Evolutionary conservation across 2,888 invertebrate species (phyloP).

Genomic region (Xanthostigma xanthostigma): DNA sequence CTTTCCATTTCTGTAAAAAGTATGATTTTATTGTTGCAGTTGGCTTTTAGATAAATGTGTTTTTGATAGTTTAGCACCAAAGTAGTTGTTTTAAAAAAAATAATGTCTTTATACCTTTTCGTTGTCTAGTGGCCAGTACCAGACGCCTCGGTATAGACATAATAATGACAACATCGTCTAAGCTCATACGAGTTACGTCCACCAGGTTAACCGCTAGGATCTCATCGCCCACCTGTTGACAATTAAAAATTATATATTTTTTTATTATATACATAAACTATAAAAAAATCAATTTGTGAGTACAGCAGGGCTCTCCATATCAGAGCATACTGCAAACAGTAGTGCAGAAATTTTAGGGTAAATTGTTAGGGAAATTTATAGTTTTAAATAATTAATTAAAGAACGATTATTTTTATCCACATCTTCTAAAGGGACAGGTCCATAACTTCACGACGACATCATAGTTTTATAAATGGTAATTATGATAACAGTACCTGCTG

Average conservation of each 20-base stretch:
- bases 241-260: slow-evolving; percentile 9
- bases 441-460: too few species aligned
- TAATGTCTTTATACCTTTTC: slow-evolving; percentile 39
- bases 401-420: too few species aligned
- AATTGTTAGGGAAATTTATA: too few species aligned
- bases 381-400: too few species aligned
- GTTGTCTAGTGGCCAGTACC: slow-evolving; percentile 81
- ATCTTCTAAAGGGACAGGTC: too few species aligned
- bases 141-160: slow-evolving; percentile 97
- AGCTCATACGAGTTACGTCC: slow-evolving; percentile 92
- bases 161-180: slow-evolving; percentile 98
- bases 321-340: not conserved
- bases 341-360: too few species aligned
- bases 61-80: too few species aligned
- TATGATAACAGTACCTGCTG: too few species aligned
- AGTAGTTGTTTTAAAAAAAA: too few species aligned
- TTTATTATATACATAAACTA: not conserved
- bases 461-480: not conserved
- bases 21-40: too few species aligned
- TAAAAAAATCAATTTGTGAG: not conserved
- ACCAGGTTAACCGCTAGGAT: slow-evolving; percentile 96
- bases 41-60: too few species aligned
- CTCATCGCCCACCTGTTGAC: slow-evolving; percentile 79
- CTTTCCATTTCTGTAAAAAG: too few species aligned
- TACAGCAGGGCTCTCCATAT: not conserved